These are phyloP conservation scores for Myotis daubentonii DNA, from an alignment of 2,797 vertebrate species.

Conservation along the genomic window DNA sequence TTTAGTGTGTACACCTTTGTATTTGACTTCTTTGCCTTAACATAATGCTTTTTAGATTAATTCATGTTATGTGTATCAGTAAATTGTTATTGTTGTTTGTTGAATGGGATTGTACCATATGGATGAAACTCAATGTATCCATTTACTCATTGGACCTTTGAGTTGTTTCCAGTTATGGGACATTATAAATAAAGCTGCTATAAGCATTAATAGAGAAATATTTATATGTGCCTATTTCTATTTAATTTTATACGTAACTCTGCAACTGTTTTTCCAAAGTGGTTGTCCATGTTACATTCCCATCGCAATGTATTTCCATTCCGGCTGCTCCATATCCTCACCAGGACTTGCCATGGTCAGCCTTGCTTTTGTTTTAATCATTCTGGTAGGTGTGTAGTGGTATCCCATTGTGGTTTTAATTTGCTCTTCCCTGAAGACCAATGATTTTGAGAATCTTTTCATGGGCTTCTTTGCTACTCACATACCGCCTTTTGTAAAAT, in stretches of 20 bases:
- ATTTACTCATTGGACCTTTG: not conserved
- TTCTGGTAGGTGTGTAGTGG: not conserved
- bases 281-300: not conserved
- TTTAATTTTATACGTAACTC: not conserved
- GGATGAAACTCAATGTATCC: not conserved
- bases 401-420: not conserved
- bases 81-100: not conserved
- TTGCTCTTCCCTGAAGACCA: not conserved
- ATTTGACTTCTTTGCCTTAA: not conserved
- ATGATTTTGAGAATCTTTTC: not conserved
- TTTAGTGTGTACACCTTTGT: not conserved
- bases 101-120: not conserved
- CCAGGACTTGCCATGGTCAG: not conserved
- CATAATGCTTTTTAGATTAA: not conserved
- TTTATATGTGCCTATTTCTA: not conserved
- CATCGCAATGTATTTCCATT: not conserved
- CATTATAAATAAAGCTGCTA: not conserved
- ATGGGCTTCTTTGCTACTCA: not conserved
- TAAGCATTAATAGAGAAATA: not conserved
- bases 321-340: not conserved
- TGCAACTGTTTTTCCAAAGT: slow-evolving; percentile 1
- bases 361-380: not conserved
- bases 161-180: not conserved
- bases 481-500: not conserved
- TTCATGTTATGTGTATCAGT: not conserved